These are phyloP conservation scores for Cygnus buccinator DNA, from an alignment of 2,113 vertebrate species.

Conservation along the genomic window DNA sequence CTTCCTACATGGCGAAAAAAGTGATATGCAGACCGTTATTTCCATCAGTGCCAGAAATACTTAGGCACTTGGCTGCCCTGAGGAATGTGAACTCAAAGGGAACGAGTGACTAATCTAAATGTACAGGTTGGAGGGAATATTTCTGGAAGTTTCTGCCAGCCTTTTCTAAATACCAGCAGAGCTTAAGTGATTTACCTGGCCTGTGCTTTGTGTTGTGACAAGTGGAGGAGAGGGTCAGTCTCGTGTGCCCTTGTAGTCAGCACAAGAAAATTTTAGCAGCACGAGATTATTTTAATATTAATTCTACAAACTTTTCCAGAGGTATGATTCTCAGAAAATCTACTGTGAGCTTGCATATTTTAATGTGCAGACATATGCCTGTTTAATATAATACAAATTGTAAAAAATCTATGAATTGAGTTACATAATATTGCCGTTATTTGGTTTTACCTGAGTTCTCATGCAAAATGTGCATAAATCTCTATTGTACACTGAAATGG, in stretches of 20 bases:
- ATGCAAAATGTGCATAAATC: background rate
- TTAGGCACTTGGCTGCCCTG: background rate
- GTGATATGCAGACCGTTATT: conserved; percentile 2
- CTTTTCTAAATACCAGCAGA: background rate
- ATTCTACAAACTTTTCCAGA: background rate
- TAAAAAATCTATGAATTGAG: too few species aligned
- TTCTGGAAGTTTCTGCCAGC: background rate
- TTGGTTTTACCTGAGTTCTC: background rate
- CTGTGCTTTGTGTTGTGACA: background rate
- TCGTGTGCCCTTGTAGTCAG: background rate
- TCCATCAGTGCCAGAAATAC: background rate
- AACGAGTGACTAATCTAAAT: conserved; percentile 6
- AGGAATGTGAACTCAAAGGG: background rate
- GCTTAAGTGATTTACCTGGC: background rate
- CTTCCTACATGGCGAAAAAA: background rate
- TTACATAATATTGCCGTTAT: background rate
- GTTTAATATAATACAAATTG: background rate
- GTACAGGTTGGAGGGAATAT: background rate
- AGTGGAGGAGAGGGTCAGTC: background rate
- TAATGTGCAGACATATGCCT: background rate
- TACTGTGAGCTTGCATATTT: background rate
- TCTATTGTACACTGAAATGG: background rate
- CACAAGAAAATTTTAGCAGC: background rate
- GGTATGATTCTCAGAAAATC: background rate
- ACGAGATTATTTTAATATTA: background rate